Percentiles rank a stretch among this genome's conserved stretches.
Evolutionary conservation across 1,140 invertebrate genomes (phyloP).

Genomic region (Plectus sambesii): DNA sequence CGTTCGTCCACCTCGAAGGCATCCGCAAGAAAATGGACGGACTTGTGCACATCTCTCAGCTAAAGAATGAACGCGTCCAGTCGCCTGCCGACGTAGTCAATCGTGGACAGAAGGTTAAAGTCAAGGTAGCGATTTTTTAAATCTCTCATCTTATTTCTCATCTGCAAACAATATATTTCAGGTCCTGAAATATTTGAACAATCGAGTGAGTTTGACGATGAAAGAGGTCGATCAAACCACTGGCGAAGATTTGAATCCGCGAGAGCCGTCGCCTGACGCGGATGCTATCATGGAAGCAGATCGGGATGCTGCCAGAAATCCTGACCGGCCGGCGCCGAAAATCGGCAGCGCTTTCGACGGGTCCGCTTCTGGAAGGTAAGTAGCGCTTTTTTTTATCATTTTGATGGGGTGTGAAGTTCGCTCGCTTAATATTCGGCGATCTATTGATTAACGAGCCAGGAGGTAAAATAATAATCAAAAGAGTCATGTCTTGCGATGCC

Average conservation of each 20-base stretch:
- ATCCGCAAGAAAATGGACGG: conserved; percentile 76
- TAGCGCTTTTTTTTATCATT: too few relatives aligned
- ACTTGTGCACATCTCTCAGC: conserved; percentile 89
- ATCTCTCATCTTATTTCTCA: conserved; percentile 13
- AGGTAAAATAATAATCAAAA: too few relatives aligned
- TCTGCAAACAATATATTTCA: too few relatives aligned
- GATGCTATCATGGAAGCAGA: conserved; percentile 30
- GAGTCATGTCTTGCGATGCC: too few relatives aligned
- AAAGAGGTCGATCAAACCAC: conserved; percentile 90
- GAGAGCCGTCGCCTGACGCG: conserved; percentile 47
- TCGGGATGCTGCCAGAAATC: conserved; percentile 58
- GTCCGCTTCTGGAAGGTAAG: conserved; percentile 20
- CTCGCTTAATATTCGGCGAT: too few relatives aligned
- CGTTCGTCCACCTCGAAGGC: conserved; percentile 85
- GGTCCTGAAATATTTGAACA: conserved; percentile 74
- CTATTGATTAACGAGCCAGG: too few relatives aligned
- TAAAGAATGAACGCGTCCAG: conserved; percentile 77
- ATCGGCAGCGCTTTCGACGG: conserved; percentile 38
- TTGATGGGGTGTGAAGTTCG: too few relatives aligned
- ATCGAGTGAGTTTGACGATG: conserved; percentile 91
- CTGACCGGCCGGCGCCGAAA: conserved; percentile 77
- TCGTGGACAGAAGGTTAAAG: conserved; percentile 65
- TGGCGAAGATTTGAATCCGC: conserved; percentile 84
- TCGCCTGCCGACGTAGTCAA: conserved; percentile 85
- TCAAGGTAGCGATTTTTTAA: conserved; percentile 62